Percentiles rank a stretch among this genome's conserved stretches.
Evolutionary conservation across 64 coral and sea anemone genomes (phyloP).

Genomic region (Stichodactyla helianthus): DNA sequence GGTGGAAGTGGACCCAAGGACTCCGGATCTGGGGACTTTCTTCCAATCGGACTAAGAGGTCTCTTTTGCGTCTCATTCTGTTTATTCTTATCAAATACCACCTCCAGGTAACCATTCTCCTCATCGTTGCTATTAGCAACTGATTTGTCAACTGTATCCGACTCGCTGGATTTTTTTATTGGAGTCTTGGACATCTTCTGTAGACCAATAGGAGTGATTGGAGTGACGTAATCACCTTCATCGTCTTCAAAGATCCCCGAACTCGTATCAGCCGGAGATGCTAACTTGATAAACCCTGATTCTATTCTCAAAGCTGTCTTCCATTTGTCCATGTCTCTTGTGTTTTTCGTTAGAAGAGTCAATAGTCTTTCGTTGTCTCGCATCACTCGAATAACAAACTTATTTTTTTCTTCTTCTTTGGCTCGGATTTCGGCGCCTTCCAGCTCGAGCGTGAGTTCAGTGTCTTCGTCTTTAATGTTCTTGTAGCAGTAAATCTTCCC

Average conservation of each 20-base stretch:
- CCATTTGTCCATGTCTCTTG: constrained; percentile 86
- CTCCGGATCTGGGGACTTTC: constrained; percentile 6
- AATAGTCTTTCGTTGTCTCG: constrained; percentile 61
- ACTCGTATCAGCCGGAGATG: constrained; percentile 53
- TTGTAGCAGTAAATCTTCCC: constrained; percentile 77
- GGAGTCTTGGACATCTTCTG: constrained; percentile 16
- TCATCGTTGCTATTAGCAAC: background rate
- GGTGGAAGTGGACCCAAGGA: constrained; percentile 43
- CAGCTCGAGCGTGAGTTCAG: constrained; percentile 71
- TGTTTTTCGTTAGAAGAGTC: constrained; percentile 58
- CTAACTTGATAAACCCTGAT: constrained; percentile 75
- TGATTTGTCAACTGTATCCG: background rate
- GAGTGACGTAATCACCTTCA: constrained; percentile 70
- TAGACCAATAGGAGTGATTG: constrained; percentile 52
- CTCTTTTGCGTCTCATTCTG: constrained; percentile 11
- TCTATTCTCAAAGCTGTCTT: constrained; percentile 67
- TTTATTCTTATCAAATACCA: constrained; percentile 14
- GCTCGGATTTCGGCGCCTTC: constrained; percentile 63
- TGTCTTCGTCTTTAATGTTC: constrained; percentile 75
- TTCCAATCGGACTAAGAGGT: constrained; percentile 16
- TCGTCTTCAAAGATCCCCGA: constrained; percentile 85
- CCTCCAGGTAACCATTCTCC: constrained; percentile 63
- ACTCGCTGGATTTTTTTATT: background rate
- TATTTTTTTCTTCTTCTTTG: constrained; percentile 60
- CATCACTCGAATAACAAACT: constrained; percentile 67